Percentiles rank a stretch among this genome's conserved stretches.
phyloP scores from a whole-genome alignment of 2,797 vertebrate species.

The Sebastes paucispinis region DNA sequence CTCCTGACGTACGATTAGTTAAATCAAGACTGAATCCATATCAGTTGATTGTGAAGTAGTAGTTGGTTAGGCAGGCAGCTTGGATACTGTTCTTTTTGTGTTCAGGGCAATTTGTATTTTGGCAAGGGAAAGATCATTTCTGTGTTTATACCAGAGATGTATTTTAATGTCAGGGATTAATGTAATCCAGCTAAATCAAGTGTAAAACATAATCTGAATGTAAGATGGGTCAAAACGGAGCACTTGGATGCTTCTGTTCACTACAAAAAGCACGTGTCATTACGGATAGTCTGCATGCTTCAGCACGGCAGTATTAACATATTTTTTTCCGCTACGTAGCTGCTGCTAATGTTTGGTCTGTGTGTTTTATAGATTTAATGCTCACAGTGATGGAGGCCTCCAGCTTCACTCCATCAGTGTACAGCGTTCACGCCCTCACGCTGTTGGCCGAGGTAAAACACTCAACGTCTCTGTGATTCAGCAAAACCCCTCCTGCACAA shows the following conservation, averaged over 20 bases:
- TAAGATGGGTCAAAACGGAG: neutral
- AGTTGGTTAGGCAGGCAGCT: neutral
- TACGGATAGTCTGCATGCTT: neutral
- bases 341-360: slow-evolving; percentile 53
- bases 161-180: slow-evolving; percentile 5
- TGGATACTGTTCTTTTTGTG: neutral
- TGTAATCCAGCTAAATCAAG: slow-evolving; percentile 11
- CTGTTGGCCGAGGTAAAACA: slow-evolving; percentile 94
- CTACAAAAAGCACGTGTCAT: neutral
- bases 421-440: slow-evolving; percentile 96
- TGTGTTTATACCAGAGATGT: neutral
- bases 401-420: slow-evolving; percentile 96
- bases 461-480: slow-evolving; percentile 7
- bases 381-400: slow-evolving; percentile 95
- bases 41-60: neutral
- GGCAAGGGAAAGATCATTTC: neutral
- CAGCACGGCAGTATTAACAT: slow-evolving; percentile 20
- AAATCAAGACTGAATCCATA: neutral
- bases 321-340: neutral
- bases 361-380: slow-evolving; percentile 90
- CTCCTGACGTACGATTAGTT: neutral
- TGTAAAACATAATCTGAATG: slow-evolving; percentile 1
- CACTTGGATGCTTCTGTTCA: neutral
- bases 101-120: neutral
- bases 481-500: neutral